phyloP scores from a whole-genome alignment of 2,888 invertebrate species.

The Creontiades dilutus region DNA sequence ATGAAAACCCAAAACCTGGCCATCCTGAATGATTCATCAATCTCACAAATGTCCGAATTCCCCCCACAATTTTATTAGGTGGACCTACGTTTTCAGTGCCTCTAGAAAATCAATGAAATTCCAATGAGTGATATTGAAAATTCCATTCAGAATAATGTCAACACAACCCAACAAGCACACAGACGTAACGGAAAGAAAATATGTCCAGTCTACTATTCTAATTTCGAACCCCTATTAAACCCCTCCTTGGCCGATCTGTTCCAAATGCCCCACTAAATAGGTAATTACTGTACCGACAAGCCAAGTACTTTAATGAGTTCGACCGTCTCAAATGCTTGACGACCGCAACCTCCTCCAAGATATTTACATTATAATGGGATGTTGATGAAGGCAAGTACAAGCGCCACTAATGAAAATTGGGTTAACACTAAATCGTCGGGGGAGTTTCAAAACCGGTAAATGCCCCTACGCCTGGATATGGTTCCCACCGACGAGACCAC shows the following conservation, averaged over 20 bases:
- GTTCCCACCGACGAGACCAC: neutral
- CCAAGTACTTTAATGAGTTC: neutral
- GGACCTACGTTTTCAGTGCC: too few species aligned
- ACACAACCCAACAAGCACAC: too few species aligned
- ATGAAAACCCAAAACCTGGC: too few species aligned
- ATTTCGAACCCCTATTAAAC: too few species aligned
- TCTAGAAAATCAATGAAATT: too few species aligned
- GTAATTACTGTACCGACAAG: neutral
- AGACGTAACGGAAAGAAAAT: too few species aligned
- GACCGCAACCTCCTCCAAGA: neutral
- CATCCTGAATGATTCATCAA: too few species aligned
- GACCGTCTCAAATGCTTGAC: neutral
- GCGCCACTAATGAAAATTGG: conserved; percentile 15
- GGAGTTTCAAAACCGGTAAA: neutral
- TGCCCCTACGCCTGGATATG: neutral
- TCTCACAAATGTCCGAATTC: too few species aligned
- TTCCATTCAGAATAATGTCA: too few species aligned
- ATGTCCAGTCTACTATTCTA: too few species aligned
- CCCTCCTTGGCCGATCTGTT: neutral
- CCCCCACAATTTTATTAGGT: too few species aligned
- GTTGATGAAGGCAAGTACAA: conserved; percentile 21
- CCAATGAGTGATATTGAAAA: too few species aligned
- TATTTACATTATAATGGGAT: conserved; percentile 16
- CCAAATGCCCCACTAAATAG: neutral
- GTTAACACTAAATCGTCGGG: conserved; percentile 15